Conservation (phyloP, 2,797 vertebrate genomes). For the Sebastes variabilis region DNA sequence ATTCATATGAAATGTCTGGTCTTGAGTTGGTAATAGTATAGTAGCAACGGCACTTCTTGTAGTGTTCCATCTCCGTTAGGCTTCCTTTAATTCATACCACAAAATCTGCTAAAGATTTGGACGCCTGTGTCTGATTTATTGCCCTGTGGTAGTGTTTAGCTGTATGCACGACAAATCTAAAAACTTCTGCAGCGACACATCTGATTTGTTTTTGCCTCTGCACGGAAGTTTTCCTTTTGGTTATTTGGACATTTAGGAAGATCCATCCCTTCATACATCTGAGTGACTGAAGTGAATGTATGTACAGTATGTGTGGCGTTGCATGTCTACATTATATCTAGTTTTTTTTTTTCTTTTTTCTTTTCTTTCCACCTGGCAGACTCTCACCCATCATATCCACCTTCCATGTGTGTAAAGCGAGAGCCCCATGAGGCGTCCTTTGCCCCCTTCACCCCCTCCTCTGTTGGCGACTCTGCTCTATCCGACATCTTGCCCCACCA, state of each 20-base stretch:
- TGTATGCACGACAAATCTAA: background rate
- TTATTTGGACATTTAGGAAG: background rate
- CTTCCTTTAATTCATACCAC: conserved; percentile 8
- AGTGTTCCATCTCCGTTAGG: conserved; percentile 10
- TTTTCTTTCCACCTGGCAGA: conserved; percentile 78
- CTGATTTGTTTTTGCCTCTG: conserved; percentile 5
- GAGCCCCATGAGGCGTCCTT: conserved; percentile 93
- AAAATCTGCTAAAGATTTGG: conserved; percentile 16
- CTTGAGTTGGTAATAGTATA: conserved; percentile 17
- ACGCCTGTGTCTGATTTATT: conserved; percentile 19
- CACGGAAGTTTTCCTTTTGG: background rate
- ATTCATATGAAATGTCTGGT: conserved; percentile 47
- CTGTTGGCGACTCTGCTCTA: conserved; percentile 80
- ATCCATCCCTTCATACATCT: conserved; percentile 46
- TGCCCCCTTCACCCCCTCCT: conserved; percentile 92
- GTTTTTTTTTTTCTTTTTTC: conserved; percentile 42
- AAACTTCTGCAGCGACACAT: background rate
- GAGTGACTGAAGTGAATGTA: conserved; percentile 57
- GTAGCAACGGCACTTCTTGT: background rate
- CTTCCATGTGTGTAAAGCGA: conserved; percentile 91
- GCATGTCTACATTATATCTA: conserved; percentile 65
- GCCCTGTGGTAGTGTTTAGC: background rate
- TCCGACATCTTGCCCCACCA: conserved; percentile 91
- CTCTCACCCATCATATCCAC: conserved; percentile 86
- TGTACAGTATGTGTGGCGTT: conserved; percentile 53